These are phyloP conservation scores for Penaeus japonicus DNA, from an alignment of 1,140 invertebrate species.

Conservation along the genomic window DNA sequence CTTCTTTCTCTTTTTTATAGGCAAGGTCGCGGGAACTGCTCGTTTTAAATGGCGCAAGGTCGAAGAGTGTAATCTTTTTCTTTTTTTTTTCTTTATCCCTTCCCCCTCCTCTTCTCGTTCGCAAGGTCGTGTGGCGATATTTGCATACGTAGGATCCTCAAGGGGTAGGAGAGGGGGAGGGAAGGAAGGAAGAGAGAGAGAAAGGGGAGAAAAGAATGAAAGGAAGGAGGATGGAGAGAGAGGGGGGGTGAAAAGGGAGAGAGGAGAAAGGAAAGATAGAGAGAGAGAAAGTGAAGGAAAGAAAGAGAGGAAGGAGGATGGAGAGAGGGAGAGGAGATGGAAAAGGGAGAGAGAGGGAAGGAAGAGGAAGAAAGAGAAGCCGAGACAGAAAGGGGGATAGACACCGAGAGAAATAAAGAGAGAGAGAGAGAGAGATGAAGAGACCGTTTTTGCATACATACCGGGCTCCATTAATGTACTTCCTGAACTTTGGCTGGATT, in stretches of 20 bases:
- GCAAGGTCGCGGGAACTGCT: not conserved
- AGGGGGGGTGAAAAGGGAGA: not conserved
- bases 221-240: not conserved
- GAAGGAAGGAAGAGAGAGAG: too few relatives aligned
- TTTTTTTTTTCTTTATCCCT: too few relatives aligned
- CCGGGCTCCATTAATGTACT: too few relatives aligned
- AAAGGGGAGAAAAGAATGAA: too few relatives aligned
- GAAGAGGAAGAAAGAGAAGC: not conserved
- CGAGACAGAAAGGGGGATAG: not conserved
- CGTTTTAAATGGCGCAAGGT: too few relatives aligned
- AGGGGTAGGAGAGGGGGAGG: not conserved
- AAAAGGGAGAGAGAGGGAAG: not conserved
- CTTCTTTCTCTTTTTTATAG: not conserved
- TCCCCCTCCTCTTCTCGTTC: too few relatives aligned
- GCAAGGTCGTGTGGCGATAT: too few relatives aligned
- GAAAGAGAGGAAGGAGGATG: not conserved
- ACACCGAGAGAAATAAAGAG: too few relatives aligned
- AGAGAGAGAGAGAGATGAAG: too few relatives aligned
- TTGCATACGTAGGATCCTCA: too few relatives aligned
- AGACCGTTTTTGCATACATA: too few relatives aligned
- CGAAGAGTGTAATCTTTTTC: too few relatives aligned
- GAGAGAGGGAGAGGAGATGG: not conserved
- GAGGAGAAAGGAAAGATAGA: not conserved
- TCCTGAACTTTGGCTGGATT: not conserved
- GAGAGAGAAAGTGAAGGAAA: not conserved